Evolutionary conservation across 2,113 vertebrate genomes (phyloP).

Genomic region (Nerophis ophidion): DNA sequence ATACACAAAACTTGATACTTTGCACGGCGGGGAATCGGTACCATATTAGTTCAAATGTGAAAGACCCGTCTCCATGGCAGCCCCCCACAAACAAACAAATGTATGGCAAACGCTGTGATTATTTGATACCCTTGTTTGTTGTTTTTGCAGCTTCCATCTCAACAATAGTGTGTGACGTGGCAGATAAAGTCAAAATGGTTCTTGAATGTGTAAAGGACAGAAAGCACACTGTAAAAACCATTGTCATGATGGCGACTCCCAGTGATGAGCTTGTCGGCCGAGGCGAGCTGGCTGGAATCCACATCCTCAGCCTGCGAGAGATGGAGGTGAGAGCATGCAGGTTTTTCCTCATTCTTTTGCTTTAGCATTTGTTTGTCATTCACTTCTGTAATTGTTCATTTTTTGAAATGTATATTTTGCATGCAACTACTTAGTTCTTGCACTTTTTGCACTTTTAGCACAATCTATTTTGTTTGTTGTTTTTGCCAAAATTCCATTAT

Average conservation of each 20-base stretch:
- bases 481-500: background rate
- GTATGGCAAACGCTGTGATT: too few species aligned
- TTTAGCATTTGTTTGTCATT: background rate
- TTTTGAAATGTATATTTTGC: background rate
- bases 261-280: conserved; percentile 67
- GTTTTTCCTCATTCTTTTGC: background rate
- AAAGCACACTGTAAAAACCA: conserved; percentile 69
- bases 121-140: background rate
- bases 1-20: too few species aligned
- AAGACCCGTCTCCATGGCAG: too few species aligned
- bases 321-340: conserved; percentile 73
- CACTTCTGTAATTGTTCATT: background rate
- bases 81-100: too few species aligned
- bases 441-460: background rate
- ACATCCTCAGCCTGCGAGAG: conserved; percentile 77
- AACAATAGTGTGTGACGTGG: conserved; percentile 82
- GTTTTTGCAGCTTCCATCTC: conserved; percentile 72
- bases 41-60: too few species aligned
- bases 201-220: conserved; percentile 71
- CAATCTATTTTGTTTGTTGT: background rate
- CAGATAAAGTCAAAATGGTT: conserved; percentile 77
- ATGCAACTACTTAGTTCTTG: background rate
- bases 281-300: conserved; percentile 75
- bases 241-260: conserved; percentile 82
- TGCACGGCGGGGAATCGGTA: too few species aligned